phyloP scores from a whole-genome alignment of 2,113 vertebrate species.

The Microcebus lehilahytsara region DNA sequence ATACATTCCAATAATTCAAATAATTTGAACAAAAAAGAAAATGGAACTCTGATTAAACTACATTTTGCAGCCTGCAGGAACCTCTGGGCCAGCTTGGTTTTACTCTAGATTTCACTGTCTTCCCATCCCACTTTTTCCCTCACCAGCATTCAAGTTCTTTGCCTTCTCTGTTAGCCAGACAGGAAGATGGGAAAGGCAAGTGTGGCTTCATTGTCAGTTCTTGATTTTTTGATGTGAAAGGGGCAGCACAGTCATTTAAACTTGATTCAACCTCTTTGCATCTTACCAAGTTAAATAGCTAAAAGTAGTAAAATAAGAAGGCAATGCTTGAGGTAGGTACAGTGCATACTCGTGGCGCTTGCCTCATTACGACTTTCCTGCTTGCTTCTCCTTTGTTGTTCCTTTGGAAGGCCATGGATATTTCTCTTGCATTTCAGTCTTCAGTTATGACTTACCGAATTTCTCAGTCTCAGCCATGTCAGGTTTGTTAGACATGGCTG shows the following conservation, averaged over 20 bases:
- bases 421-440: conserved; percentile 87
- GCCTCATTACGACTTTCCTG: conserved; percentile 82
- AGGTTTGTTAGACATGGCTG: conserved; percentile 89
- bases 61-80: conserved; percentile 83
- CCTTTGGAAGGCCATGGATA: conserved; percentile 91
- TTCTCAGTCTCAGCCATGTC: conserved; percentile 85
- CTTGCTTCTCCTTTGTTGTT: conserved; percentile 90
- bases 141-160: conserved; percentile 79
- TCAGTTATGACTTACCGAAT: conserved; percentile 90
- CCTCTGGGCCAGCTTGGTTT: conserved; percentile 83
- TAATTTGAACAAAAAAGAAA: conserved; percentile 85
- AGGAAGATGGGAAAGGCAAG: conserved; percentile 79
- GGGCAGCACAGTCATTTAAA: conserved; percentile 84
- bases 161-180: conserved; percentile 77
- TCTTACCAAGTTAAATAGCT: conserved; percentile 90
- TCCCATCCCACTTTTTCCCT: conserved; percentile 81
- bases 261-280: conserved; percentile 84
- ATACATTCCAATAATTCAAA: conserved; percentile 90
- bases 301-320: conserved; percentile 91
- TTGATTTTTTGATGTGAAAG: conserved; percentile 83
- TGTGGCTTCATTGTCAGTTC: conserved; percentile 82
- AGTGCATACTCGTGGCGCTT: conserved; percentile 79
- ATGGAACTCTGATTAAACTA: conserved; percentile 77
- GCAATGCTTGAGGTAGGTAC: conserved; percentile 87
- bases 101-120: conserved; percentile 78